Conservation (phyloP, 2,113 vertebrate genomes). For the Cinclus cinclus region DNA sequence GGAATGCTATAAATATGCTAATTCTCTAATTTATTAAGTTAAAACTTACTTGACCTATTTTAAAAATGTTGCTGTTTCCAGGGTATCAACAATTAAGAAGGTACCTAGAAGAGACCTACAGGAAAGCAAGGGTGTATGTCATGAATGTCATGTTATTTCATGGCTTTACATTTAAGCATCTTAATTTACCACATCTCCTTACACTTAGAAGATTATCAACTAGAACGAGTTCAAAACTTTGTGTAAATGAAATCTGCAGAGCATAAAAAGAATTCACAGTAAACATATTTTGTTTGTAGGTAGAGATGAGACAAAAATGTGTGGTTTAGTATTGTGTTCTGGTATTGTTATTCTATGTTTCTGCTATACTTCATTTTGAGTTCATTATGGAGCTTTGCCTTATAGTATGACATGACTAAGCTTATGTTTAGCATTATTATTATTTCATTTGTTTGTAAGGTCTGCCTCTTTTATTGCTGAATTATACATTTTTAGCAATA, state of each 20-base stretch:
- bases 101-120: neutral
- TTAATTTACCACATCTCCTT: neutral
- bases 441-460: neutral
- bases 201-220: neutral
- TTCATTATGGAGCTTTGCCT: neutral
- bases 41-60: slow-evolving; percentile 1
- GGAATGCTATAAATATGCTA: neutral
- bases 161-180: slow-evolving; percentile 21
- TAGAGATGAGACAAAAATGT: neutral
- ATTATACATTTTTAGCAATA: neutral
- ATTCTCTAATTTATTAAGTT: neutral
- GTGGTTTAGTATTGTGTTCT: neutral
- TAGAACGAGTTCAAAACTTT: neutral
- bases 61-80: neutral
- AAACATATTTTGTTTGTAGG: neutral
- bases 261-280: neutral
- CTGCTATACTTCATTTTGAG: neutral
- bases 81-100: neutral
- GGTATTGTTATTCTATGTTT: neutral
- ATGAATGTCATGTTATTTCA: neutral
- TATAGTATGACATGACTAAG: neutral
- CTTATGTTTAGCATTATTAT: neutral
- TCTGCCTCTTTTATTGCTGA: neutral
- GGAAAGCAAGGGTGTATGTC: neutral
- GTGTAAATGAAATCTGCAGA: neutral